Base-by-base conservation (phyloP, 2,888 invertebrate species). In the Drosophila cognata region DNA sequence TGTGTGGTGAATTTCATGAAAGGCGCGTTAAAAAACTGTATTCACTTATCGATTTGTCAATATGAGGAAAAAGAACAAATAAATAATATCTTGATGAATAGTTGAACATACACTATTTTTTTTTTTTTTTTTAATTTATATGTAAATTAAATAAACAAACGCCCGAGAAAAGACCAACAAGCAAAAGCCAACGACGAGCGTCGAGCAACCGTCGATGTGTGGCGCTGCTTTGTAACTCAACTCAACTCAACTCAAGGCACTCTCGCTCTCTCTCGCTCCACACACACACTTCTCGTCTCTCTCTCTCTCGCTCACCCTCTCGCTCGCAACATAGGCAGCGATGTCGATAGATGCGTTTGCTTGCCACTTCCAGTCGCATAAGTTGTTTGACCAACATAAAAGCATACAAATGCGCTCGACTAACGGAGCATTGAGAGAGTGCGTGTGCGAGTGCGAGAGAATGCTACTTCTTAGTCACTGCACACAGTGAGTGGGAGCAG, bases 181-280 rank as follows among this genome's bases (percentile, higher is more conserved):
- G n/a, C 59, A 35, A 33, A 57, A 67, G 68, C 72, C 67, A 69
- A 67, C 71, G 62, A 71, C 70, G 73, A 43, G n/a, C 56, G 56
- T 56, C 43, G 43, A 64, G 55, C 81, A 63, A 88, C 88, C 85
- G 85, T 88, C 83, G 41, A 67, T 79, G 86, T 85, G 88, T 74
- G 83, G 81, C 71, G 83, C 70, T 81, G 81, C 81, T 88, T 66
- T 85, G 83, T 83, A 77, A 88, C 85, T 85, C 83, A 85, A 43
- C 65, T 29, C 53, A 35, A 53, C 33, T 21, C 16, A 46, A 46
- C 46, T 25, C 25, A 62, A 64, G 64, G 73, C 73, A 66, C 68
- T 77, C 69, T 67, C 50, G 67, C 68, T 74, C 69, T 64, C 51
- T 48, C 52, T 70, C 67, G 55, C 71, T 36, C 67, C 61, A 56